Evolutionary conservation across 30 jellyfish, hydroid and myxozoan species (phyloP).

Genomic region (Hydractinia symbiolongicarpus): DNA sequence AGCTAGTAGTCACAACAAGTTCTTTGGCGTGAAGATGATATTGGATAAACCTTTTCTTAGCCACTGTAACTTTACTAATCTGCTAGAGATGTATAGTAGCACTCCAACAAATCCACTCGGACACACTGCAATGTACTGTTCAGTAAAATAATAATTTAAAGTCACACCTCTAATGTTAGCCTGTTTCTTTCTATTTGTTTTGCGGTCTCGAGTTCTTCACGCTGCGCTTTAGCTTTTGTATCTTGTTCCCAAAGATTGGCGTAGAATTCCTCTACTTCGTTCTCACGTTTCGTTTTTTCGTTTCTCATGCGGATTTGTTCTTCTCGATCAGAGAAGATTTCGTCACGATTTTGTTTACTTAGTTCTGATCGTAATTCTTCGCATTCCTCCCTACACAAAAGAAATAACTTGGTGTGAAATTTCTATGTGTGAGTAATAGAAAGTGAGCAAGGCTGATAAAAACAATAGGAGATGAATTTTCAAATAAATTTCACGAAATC

Average conservation of each 20-base stretch:
- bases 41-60: neutral
- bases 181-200: conserved; percentile 59
- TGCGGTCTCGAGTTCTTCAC: conserved; percentile 64
- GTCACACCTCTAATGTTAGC: conserved; percentile 53
- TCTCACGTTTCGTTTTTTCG: conserved; percentile 25
- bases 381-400: conserved; percentile 59
- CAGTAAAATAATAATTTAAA: too few relatives aligned
- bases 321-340: conserved; percentile 56
- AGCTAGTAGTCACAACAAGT: neutral
- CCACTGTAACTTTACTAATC: too few relatives aligned
- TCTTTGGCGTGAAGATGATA: neutral
- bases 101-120: too few relatives aligned
- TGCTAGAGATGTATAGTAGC: too few relatives aligned
- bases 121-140: too few relatives aligned
- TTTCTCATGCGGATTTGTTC: conserved; percentile 52
- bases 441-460: neutral
- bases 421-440: neutral
- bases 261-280: conserved; percentile 48
- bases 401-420: neutral
- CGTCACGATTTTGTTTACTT: conserved; percentile 58
- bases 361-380: conserved; percentile 62
- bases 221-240: conserved; percentile 46
- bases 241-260: conserved; percentile 82
- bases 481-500: too few relatives aligned
- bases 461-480: too few relatives aligned